Evolutionary conservation across 2,113 vertebrate genomes (phyloP), one percentile per base, ranked within the genome.

Genomic region (Rhinichthys klamathensis): DNA sequence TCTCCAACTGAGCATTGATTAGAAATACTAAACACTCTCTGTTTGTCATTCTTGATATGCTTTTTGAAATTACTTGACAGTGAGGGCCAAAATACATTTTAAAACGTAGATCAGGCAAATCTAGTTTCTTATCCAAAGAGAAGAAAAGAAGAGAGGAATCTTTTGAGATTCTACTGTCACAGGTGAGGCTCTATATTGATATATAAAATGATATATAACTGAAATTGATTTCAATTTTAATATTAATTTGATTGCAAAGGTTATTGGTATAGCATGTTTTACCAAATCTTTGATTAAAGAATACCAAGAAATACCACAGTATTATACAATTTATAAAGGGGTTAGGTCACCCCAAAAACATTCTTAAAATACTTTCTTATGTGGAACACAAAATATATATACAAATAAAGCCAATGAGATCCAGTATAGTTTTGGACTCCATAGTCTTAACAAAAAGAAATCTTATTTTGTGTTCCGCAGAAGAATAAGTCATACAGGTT

Each of bases 1-100:
- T 84, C 38, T 49, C 44, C 76, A 54, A 49, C 9, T 70, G 27
- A 80, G 56, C 61, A 72, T 80, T 84, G 56, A 80, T 56, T 41
- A 49, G 67, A 80, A 69, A 58, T 72, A 41, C 58, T 61, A 30
- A 80, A 30, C 38, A 49, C 58, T 80, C 41, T 79, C 75, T 21
- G 27, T 18, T 44, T 77, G 76, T 65, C 82, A 67, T 78, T 75
- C 30, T 67, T 49, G 77, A 84, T 76, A 49, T 27, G 61, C 16
- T 46, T 61, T 76, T 81, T 15, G 0, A 46, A 81, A 81, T 51
- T 32, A 81, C 69, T 51, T 81, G 44, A 81, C 44, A 63, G 41
- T 13, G 27, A 23, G 60, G 60, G 38, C 5, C 41, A 81, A 81
- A 80, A 46, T 3, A 21, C 12, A 44, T 67, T 18, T n/a, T 21